Percentiles rank a stretch among this genome's conserved stretches.
These are phyloP conservation scores for Taenaris catops DNA, from an alignment of 2,888 invertebrate genomes.

Conservation along the genomic window DNA sequence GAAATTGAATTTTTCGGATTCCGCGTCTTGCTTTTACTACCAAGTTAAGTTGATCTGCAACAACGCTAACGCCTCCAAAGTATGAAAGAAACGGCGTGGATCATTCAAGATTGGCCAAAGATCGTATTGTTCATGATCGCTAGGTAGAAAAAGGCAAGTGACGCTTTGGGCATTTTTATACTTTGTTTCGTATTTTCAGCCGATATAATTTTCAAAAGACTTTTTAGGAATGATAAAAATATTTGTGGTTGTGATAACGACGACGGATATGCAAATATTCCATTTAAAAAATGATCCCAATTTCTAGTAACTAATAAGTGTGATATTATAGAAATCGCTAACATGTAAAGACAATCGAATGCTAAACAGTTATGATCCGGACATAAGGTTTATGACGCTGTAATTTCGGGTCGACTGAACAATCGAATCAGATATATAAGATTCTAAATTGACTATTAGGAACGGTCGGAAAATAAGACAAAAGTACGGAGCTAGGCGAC, in stretches of 20 bases:
- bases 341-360: no score
- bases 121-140: slow-evolving; percentile 44
- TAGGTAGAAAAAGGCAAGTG: slow-evolving; percentile 31
- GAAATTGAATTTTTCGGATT: slow-evolving; percentile 74
- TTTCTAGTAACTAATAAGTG: no score
- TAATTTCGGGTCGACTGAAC: slow-evolving; percentile 69
- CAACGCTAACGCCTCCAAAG: slow-evolving; percentile 22
- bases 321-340: no score
- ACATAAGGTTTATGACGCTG: slow-evolving; percentile 49
- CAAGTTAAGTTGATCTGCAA: slow-evolving; percentile 38
- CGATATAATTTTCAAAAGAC: no score
- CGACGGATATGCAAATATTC: no score
- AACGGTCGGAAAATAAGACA: slow-evolving; percentile 51
- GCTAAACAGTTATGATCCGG: background rate
- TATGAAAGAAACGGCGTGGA: slow-evolving; percentile 27
- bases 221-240: no score
- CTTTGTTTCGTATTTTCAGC: slow-evolving; percentile 28
- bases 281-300: no score
- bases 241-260: no score
- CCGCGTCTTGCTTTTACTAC: slow-evolving; percentile 41
- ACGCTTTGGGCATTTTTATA: slow-evolving; percentile 31
- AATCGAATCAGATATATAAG: slow-evolving; percentile 68
- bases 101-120: slow-evolving; percentile 33
- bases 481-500: slow-evolving; percentile 59
- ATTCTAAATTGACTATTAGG: slow-evolving; percentile 68